These are phyloP conservation scores for Halocynthia roretzi DNA, from an alignment of 23 tunicate species.

Conservation along the genomic window DNA sequence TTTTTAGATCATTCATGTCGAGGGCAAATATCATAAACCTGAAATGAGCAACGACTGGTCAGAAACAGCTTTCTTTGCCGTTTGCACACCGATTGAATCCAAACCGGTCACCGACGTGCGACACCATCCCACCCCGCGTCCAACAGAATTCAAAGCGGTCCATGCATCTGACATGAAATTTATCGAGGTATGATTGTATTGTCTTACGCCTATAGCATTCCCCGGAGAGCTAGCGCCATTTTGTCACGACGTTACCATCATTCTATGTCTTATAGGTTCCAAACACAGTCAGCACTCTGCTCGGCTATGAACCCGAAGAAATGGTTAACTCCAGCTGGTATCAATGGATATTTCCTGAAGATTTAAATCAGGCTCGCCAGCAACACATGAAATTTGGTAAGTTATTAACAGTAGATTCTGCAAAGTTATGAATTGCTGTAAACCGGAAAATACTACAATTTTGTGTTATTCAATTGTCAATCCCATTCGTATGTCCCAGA, in stretches of 20 bases:
- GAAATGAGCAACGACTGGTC: constrained; percentile 79
- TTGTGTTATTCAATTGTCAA: too few species aligned
- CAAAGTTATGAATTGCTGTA: not conserved
- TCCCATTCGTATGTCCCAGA: too few species aligned
- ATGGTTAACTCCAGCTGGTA: constrained; percentile 95
- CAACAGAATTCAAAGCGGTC: constrained; percentile 89
- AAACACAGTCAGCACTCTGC: constrained; percentile 58
- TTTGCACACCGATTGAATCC: constrained; percentile 91
- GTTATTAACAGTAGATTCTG: constrained; percentile 1
- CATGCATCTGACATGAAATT: constrained; percentile 91
- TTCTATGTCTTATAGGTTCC: constrained; percentile 40
- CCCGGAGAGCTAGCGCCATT: not conserved
- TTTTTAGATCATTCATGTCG: constrained; percentile 78
- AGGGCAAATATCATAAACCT: constrained; percentile 73
- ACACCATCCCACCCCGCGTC: constrained; percentile 90
- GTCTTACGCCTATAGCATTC: not conserved
- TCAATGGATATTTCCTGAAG: constrained; percentile 80
- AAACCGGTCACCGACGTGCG: constrained; percentile 95
- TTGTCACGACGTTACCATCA: not conserved
- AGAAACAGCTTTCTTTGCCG: constrained; percentile 83
- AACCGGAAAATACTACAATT: too few species aligned
- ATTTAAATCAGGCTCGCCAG: constrained; percentile 78
- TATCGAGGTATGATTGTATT: constrained; percentile 53
- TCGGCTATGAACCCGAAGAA: constrained; percentile 89
- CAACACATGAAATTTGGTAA: constrained; percentile 94